A percentile compares a stretch with the other conserved stretches of the same genome.
These are phyloP conservation scores for Athripsodes cinereus DNA, from an alignment of 2,888 invertebrate species.

Conservation along the genomic window DNA sequence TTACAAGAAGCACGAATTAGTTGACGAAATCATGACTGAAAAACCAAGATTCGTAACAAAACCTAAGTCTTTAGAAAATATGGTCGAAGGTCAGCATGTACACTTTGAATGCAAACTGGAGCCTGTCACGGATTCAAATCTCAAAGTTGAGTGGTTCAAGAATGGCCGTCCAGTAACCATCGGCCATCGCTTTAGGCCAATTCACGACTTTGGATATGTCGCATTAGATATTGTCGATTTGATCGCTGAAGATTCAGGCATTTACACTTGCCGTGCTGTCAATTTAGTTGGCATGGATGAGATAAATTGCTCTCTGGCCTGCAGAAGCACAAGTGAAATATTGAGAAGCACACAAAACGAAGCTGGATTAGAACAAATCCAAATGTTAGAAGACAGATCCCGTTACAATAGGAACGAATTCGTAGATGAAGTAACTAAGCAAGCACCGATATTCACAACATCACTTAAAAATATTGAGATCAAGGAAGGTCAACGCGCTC, in stretches of 20 bases:
- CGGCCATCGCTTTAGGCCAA: conserved; percentile 92
- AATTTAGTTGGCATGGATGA: conserved; percentile 88
- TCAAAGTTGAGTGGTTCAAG: conserved; percentile 96
- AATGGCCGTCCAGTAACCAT: conserved; percentile 91
- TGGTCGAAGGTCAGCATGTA: conserved; percentile 85
- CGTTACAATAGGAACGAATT: conserved; percentile 69
- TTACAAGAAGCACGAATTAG: conserved; percentile 73
- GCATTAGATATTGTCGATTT: conserved; percentile 94
- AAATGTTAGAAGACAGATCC: conserved; percentile 79
- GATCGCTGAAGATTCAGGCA: conserved; percentile 92
- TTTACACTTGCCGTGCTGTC: conserved; percentile 89
- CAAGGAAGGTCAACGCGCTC: conserved; percentile 90
- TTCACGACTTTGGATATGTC: conserved; percentile 98
- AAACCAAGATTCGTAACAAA: conserved; percentile 81
- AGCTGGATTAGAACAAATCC: conserved; percentile 82
- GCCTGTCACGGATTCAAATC: conserved; percentile 92
- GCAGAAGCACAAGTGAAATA: conserved; percentile 73
- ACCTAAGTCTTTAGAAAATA: conserved; percentile 79
- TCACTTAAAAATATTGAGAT: conserved; percentile 88
- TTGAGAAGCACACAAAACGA: conserved; percentile 83
- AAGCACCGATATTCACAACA: conserved; percentile 89
- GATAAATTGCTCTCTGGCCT: conserved; percentile 65
- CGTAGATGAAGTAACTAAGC: conserved; percentile 77
- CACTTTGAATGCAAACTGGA: conserved; percentile 97
- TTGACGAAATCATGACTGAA: conserved; percentile 77